Percentiles rank a stretch among this genome's conserved stretches.
These are phyloP conservation scores for Phyllotreta cruciferae DNA, from an alignment of 2,888 invertebrate genomes.

Conservation along the genomic window DNA sequence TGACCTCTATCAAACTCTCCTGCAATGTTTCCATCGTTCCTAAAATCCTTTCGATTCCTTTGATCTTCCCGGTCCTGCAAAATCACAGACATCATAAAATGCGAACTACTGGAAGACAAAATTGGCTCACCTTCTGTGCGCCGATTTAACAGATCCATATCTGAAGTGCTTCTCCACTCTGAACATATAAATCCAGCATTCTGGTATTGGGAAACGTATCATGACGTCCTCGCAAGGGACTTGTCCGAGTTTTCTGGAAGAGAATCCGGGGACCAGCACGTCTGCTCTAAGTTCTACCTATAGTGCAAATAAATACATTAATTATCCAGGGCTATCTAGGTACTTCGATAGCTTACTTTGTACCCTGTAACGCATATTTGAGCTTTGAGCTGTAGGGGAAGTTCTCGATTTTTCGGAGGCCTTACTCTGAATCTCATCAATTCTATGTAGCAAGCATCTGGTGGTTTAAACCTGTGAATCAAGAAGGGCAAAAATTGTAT, in stretches of 20 bases:
- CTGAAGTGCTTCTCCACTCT: constrained; percentile 97
- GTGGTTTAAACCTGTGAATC: constrained; percentile 83
- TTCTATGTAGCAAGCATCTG: constrained; percentile 98
- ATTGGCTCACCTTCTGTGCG: constrained; percentile 69
- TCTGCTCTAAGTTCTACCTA: constrained; percentile 94
- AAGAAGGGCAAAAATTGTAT: not conserved
- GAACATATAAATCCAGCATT: constrained; percentile 99
- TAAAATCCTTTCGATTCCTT: constrained; percentile 89
- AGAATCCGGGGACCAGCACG: constrained; percentile 95
- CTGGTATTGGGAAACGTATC: constrained; percentile 96
- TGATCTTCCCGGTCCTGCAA: constrained; percentile 83
- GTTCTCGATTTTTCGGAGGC: constrained; percentile 94
- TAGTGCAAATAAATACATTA: constrained; percentile 26
- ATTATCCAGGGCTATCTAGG: not conserved
- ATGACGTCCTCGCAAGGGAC: constrained; percentile 97
- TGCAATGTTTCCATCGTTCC: constrained; percentile 91
- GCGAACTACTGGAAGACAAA: not conserved
- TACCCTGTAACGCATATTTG: constrained; percentile 87
- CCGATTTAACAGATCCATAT: constrained; percentile 96
- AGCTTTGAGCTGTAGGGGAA: constrained; percentile 93
- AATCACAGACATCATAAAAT: constrained; percentile 10
- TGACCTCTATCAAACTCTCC: constrained; percentile 92
- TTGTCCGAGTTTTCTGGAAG: constrained; percentile 93
- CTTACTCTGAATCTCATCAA: constrained; percentile 93
- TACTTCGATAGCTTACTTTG: constrained; percentile 64